Conservation (phyloP, 2,113 vertebrate species). For the Trematocara stigmaticum region DNA sequence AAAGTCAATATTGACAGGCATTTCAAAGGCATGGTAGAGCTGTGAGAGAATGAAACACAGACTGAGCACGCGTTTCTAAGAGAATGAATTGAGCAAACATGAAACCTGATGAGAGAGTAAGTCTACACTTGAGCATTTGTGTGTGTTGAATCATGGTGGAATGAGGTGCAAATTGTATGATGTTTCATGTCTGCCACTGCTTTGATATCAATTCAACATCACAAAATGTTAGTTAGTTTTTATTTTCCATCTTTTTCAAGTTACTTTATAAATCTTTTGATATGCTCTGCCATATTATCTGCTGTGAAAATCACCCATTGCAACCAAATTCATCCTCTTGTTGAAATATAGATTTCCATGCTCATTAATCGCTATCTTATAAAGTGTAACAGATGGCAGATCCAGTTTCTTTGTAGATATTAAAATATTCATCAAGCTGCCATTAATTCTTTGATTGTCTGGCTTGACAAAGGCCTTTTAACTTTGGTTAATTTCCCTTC, state of each 20-base stretch:
- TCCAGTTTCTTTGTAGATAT: conserved; percentile 50
- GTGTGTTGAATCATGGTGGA: neutral
- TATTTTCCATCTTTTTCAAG: neutral
- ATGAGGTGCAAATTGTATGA: conserved; percentile 1
- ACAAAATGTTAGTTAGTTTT: neutral
- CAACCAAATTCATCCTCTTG: neutral
- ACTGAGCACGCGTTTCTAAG: neutral
- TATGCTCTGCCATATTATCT: neutral
- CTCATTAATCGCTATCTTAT: conserved; percentile 34
- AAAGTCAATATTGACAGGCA: conserved; percentile 66
- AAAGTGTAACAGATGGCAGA: conserved; percentile 55
- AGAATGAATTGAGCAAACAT: conserved; percentile 4
- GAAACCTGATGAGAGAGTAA: conserved; percentile 11
- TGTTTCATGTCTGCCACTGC: conserved; percentile 14
- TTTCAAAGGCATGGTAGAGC: conserved; percentile 35
- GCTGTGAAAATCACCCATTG: neutral
- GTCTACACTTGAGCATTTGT: neutral
- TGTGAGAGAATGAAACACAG: neutral
- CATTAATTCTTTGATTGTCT: conserved; percentile 60
- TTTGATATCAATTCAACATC: conserved; percentile 22
- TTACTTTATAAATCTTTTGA: conserved; percentile 6
- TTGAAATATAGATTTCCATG: conserved; percentile 26
- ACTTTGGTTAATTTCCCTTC: conserved; percentile 62
- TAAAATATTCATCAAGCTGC: conserved; percentile 54
- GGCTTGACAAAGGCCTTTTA: conserved; percentile 56